Evolutionary conservation across 1,140 invertebrate species (phyloP).

Genomic region (Bombus confusus): DNA sequence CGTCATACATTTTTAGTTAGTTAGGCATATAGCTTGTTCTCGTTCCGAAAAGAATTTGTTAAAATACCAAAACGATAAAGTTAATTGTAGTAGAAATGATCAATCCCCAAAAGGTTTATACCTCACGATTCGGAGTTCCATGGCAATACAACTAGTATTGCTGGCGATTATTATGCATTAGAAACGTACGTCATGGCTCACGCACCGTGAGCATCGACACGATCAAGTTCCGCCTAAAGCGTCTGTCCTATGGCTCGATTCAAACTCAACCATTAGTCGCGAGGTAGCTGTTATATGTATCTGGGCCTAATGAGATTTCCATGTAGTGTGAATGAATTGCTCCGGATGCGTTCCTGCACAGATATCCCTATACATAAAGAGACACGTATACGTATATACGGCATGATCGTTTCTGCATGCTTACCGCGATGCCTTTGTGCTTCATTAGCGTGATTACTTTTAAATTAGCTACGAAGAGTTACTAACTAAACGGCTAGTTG

Average conservation of each 20-base stretch:
- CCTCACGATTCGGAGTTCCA: background rate
- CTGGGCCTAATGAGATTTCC: slow-evolving; percentile 72
- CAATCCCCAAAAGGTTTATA: slow-evolving; percentile 1
- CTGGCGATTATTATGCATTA: slow-evolving; percentile 63
- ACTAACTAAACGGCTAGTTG: slow-evolving; percentile 17
- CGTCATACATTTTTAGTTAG: background rate
- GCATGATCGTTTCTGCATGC: slow-evolving; percentile 41
- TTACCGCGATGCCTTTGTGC: background rate
- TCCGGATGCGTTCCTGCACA: slow-evolving; percentile 57
- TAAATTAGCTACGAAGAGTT: slow-evolving; percentile 29
- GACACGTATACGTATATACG: background rate
- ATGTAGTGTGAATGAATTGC: slow-evolving; percentile 69
- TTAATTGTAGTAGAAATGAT: slow-evolving; percentile 20
- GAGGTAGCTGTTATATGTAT: slow-evolving; percentile 62
- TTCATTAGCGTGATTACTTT: slow-evolving; percentile 35
- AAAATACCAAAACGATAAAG: background rate
- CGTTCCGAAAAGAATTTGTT: background rate
- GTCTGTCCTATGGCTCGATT: slow-evolving; percentile 64
- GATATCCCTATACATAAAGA: background rate
- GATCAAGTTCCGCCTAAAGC: slow-evolving; percentile 68
- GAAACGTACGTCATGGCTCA: slow-evolving; percentile 63
- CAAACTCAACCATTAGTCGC: slow-evolving; percentile 68
- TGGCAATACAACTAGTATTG: slow-evolving; percentile 27
- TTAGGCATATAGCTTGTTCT: background rate
- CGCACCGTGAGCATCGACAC: slow-evolving; percentile 65